phyloP scores from a whole-genome alignment of 2,113 vertebrate genomes.

The Hemichromis elongatus region DNA sequence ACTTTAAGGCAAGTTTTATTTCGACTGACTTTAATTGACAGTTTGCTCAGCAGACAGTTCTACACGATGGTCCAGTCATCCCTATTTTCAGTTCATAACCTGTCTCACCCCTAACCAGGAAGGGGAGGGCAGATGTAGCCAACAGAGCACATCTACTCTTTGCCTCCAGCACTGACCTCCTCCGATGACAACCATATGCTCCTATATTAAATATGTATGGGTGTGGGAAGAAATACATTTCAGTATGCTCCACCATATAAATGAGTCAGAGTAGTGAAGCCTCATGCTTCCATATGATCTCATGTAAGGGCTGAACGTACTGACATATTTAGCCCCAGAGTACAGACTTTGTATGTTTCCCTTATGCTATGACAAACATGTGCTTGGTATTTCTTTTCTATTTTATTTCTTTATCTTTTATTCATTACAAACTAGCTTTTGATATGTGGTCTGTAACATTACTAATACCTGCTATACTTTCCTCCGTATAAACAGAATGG shows the following conservation, averaged over 20 bases:
- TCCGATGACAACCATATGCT: conserved; percentile 60
- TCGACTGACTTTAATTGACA: neutral
- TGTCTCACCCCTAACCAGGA: neutral
- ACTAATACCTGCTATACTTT: neutral
- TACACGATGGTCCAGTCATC: neutral
- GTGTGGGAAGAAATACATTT: conserved; percentile 13
- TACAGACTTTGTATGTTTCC: neutral
- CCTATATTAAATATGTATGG: conserved; percentile 50
- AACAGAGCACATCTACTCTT: conserved; percentile 20
- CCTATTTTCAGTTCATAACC: neutral
- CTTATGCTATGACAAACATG: neutral
- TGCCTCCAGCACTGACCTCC: conserved; percentile 43
- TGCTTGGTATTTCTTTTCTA: neutral
- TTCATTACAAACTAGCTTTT: neutral
- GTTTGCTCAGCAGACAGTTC: neutral
- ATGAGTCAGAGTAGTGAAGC: neutral
- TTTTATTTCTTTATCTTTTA: neutral
- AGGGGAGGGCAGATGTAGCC: conserved; percentile 35
- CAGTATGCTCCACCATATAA: neutral
- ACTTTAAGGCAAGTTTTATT: neutral
- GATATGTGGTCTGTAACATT: neutral
- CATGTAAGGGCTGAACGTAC: neutral
- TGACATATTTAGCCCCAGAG: neutral
- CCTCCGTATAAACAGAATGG: neutral
- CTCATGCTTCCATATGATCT: neutral